phyloP scores from a whole-genome alignment of 2,888 invertebrate species.

The Cremastobaeus sp. region DNA sequence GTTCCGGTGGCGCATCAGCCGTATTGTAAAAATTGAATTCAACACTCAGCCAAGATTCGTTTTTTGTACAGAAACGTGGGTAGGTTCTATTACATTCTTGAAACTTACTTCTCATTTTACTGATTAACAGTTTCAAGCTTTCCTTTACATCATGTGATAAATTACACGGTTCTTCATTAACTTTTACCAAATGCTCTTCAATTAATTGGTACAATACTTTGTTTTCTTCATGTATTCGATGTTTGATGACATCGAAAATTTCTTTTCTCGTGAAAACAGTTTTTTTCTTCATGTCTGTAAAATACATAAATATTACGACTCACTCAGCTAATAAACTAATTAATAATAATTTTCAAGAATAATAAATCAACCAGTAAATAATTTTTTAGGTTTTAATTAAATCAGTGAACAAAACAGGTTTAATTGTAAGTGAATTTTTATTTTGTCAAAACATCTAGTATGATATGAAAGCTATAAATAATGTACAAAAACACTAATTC shows the following conservation, averaged over 20 bases:
- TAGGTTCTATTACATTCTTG: slow-evolving; percentile 41
- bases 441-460: slow-evolving; percentile 9
- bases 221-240: slow-evolving; percentile 12
- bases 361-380: too few species aligned
- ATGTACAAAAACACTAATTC: too few species aligned
- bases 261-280: slow-evolving; percentile 15
- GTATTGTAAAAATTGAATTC: slow-evolving; percentile 37
- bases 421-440: neutral
- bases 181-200: slow-evolving; percentile 26
- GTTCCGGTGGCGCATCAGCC: slow-evolving; percentile 8
- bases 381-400: slow-evolving; percentile 11
- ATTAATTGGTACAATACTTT: slow-evolving; percentile 15
- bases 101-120: slow-evolving; percentile 35
- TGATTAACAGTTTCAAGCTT: slow-evolving; percentile 15
- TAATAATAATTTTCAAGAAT: too few species aligned
- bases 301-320: slow-evolving; percentile 6
- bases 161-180: slow-evolving; percentile 23
- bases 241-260: slow-evolving; percentile 28
- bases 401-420: too few species aligned
- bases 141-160: slow-evolving; percentile 23
- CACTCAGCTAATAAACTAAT: slow-evolving; percentile 1
- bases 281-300: slow-evolving; percentile 22
- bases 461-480: slow-evolving; percentile 10
- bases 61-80: slow-evolving; percentile 21
- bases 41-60: slow-evolving; percentile 42